phyloP scores from a whole-genome alignment of 2,888 invertebrate genomes.

The Gisinianus flammeolus region DNA sequence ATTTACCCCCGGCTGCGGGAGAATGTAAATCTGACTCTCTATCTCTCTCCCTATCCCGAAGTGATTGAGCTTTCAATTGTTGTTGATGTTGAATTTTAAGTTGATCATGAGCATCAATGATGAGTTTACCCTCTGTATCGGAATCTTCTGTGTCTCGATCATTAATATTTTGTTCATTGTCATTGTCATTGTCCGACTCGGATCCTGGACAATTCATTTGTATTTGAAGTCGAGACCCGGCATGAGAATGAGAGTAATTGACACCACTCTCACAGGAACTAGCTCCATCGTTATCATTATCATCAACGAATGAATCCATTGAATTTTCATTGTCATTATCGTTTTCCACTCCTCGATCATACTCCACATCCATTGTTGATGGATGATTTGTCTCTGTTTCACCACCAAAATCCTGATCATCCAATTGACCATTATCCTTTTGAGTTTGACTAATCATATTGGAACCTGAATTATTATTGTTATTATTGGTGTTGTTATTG shows the following conservation, averaged over 20 bases:
- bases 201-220: slow-evolving; percentile 8
- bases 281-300: slow-evolving; percentile 11
- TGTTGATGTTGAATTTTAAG: not conserved
- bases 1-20: not conserved
- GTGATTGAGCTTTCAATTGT: not conserved
- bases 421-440: not conserved
- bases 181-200: slow-evolving; percentile 41
- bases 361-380: slow-evolving; percentile 1
- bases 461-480: not conserved
- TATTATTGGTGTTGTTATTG: not conserved
- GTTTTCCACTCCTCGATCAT: not conserved
- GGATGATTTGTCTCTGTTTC: not conserved
- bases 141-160: slow-evolving; percentile 49
- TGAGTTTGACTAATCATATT: not conserved
- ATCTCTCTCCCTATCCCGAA: not conserved
- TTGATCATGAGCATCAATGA: slow-evolving; percentile 26
- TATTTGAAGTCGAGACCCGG: not conserved
- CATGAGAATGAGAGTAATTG: not conserved
- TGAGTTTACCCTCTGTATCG: slow-evolving; percentile 50
- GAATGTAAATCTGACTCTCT: slow-evolving; percentile 30
- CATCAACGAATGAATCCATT: slow-evolving; percentile 17
- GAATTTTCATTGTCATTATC: not conserved
- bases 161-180: slow-evolving; percentile 1
- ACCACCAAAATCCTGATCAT: not conserved
- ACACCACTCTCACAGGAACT: slow-evolving; percentile 19